Base-by-base conservation (phyloP, 92 coral and sea anemone genomes). In the Porites lobata region DNA sequence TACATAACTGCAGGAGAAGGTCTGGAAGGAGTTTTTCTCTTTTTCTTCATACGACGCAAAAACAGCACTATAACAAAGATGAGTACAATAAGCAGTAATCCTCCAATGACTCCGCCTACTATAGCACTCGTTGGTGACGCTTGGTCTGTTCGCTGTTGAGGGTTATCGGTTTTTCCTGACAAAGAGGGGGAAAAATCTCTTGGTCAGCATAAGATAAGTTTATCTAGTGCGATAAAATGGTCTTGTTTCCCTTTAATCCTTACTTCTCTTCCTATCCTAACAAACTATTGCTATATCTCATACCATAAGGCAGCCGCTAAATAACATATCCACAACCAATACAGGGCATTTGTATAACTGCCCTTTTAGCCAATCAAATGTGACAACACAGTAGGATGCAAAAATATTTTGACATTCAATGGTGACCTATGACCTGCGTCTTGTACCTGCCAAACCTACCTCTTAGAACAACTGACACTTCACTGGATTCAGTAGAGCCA, bases 21-120 rank as follows among this genome's bases (percentile, higher is more conserved):
- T 26, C 67, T 65, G 24, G 77, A 11, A 1, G 83, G 84, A 0
- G 57, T 11, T 52, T 69, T n/a, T 12, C 67, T 85, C 76, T 38
- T 85, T 32, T 72, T 62, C 19, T 82, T 68, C 76, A 32, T 58
- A n/a, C 83, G 84, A 67, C 85, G 57, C 59, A 92, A 2, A 14
- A 92, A 51, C 64, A 92, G 76, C 24, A 89, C 58, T 14, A 93
- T 9, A 15, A 75, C 50, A 61, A 91, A 19, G n/a, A 91, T 65
- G n/a, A 95, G 6, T 19, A 79, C 81, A 0, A 92, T 12, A 5
- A 72, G 14, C 73, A 81, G 9, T 26, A 73, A 86, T 26, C 88
- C 98, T 18, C 87, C 94, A 3, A 79, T 71, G 66, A 78, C 90
- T 11, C 96, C 96, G 11, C 92, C 96, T 8, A 91, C 77, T 52